A percentile compares a stretch with the other conserved stretches of the same genome.
phyloP scores from a whole-genome alignment of 2,113 vertebrate species.

The Aplodontia rufa region DNA sequence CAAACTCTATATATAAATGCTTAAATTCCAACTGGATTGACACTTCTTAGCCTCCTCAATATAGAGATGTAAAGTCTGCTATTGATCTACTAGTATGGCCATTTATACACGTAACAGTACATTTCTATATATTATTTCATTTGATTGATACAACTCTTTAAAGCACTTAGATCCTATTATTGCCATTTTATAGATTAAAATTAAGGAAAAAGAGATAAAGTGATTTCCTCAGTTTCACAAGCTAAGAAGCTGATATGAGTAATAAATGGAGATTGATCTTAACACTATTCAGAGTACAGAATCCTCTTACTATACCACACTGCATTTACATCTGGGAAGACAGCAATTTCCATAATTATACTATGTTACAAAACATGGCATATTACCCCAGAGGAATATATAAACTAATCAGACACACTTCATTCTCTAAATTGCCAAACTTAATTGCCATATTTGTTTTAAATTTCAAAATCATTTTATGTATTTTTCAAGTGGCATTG shows the following conservation, averaged over 20 bases:
- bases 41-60: neutral
- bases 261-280: neutral
- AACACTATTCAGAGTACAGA: neutral
- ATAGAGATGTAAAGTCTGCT: neutral
- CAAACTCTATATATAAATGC: neutral
- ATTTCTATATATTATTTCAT: neutral
- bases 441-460: neutral
- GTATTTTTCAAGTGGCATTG: neutral
- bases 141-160: neutral
- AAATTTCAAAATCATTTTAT: constrained; percentile 25
- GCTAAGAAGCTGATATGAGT: neutral
- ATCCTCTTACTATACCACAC: neutral
- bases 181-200: neutral
- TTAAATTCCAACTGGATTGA: neutral
- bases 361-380: neutral
- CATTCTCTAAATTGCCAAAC: neutral
- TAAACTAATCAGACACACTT: neutral
- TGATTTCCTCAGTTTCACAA: neutral
- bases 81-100: neutral
- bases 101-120: neutral
- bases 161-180: neutral
- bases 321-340: neutral
- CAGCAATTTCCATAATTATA: neutral
- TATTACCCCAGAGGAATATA: neutral
- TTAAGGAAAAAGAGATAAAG: neutral